Conservation (phyloP, 2,797 vertebrate genomes). For the Yasuhikotakia modesta region DNA sequence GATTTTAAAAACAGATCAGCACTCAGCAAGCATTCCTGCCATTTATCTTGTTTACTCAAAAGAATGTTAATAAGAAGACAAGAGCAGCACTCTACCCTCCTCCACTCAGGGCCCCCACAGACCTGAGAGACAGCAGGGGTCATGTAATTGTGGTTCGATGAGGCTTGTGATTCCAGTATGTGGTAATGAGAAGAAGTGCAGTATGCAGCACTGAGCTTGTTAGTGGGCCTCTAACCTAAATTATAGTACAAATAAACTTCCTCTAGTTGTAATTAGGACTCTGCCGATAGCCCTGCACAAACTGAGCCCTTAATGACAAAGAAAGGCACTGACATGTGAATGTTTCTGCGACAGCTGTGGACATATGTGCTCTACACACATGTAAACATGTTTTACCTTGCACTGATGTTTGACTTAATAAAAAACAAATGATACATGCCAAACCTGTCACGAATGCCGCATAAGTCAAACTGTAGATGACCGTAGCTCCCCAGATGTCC, state of each 20-base stretch:
- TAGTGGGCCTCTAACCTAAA: constrained; percentile 50
- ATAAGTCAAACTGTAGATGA: constrained; percentile 92
- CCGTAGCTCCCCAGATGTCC: constrained; percentile 90
- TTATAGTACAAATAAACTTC: constrained; percentile 49
- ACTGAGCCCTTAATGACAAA: constrained; percentile 33
- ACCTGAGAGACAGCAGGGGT: constrained; percentile 14
- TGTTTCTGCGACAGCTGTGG: neutral
- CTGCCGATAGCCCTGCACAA: constrained; percentile 35
- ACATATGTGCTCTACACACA: neutral
- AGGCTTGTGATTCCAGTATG: constrained; percentile 40
- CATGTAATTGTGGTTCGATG: constrained; percentile 35
- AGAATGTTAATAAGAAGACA: constrained; percentile 38
- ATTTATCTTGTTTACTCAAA: constrained; percentile 36
- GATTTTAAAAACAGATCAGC: neutral
- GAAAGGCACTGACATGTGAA: constrained; percentile 30
- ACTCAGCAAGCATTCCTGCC: neutral
- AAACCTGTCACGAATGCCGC: constrained; percentile 97
- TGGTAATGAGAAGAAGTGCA: constrained; percentile 56
- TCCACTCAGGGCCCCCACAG: constrained; percentile 10
- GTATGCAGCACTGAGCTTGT: constrained; percentile 49
- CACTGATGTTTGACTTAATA: neutral
- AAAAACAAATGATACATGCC: neutral
- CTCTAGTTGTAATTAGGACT: constrained; percentile 53
- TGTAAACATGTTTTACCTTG: neutral
- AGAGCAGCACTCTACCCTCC: constrained; percentile 14